These are phyloP conservation scores for Gadopsis bispinosus DNA, from an alignment of 2,797 vertebrate genomes.

Conservation along the genomic window DNA sequence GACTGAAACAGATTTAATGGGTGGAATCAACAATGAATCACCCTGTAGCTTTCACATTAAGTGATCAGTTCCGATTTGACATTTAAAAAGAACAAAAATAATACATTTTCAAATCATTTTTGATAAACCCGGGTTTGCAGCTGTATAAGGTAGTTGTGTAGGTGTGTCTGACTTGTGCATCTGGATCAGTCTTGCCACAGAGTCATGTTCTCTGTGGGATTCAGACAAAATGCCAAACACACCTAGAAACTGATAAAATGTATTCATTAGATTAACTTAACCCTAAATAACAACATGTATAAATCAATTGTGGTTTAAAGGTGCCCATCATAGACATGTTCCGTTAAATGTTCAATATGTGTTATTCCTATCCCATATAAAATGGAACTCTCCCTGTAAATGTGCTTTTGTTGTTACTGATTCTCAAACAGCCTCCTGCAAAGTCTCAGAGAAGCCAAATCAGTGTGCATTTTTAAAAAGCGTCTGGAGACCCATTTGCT, in stretches of 20 bases:
- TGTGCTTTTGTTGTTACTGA: not conserved
- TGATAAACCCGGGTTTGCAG: slow-evolving; percentile 14
- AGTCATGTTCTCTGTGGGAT: slow-evolving; percentile 31
- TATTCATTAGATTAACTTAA: slow-evolving; percentile 2
- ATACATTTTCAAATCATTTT: not conserved
- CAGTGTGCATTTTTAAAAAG: not conserved
- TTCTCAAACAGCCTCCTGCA: not conserved
- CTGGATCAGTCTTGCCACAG: slow-evolving; percentile 9
- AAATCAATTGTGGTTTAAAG: not conserved
- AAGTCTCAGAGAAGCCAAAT: not conserved
- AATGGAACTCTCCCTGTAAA: not conserved
- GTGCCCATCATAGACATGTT: not conserved
- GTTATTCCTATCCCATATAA: not conserved
- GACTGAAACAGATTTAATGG: slow-evolving; percentile 33
- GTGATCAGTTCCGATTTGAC: slow-evolving; percentile 7
- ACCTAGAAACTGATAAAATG: slow-evolving; percentile 9
- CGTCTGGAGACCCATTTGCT: not conserved
- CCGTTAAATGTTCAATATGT: not conserved
- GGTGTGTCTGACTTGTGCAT: slow-evolving; percentile 26
- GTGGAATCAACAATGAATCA: slow-evolving; percentile 31
- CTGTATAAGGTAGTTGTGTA: slow-evolving; percentile 3
- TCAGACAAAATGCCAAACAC: slow-evolving; percentile 32
- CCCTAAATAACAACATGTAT: not conserved
- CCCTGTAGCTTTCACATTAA: not conserved
- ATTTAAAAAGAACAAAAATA: not conserved